These are phyloP conservation scores for Tenebrosternarchus preto DNA, from an alignment of 2,113 vertebrate species.

Conservation along the genomic window DNA sequence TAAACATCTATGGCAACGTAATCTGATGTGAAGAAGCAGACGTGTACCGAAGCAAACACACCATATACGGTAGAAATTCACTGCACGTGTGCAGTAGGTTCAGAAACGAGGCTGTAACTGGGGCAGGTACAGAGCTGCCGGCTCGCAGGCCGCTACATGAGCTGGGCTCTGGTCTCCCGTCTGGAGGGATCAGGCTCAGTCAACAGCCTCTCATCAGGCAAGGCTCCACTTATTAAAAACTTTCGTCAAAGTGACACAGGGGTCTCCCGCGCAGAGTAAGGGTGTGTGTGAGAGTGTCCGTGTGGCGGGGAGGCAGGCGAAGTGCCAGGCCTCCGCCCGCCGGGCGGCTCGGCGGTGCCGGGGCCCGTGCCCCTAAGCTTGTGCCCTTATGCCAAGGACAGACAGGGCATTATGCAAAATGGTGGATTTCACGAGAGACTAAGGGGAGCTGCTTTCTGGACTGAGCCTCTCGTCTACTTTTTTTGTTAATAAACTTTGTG, in stretches of 20 bases:
- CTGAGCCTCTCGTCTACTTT: not conserved
- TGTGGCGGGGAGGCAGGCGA: conserved; percentile 46
- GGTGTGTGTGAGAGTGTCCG: conserved; percentile 35
- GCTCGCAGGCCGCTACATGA: conserved; percentile 28
- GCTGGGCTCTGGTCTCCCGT: not conserved
- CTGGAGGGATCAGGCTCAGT: conserved; percentile 50
- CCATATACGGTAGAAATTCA: no score
- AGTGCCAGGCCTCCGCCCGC: conserved; percentile 45
- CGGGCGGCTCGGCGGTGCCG: conserved; percentile 42
- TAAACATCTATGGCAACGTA: conserved; percentile 1
- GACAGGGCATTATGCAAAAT: conserved; percentile 39
- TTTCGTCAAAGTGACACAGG: conserved; percentile 54
- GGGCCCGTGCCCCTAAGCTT: conserved; percentile 49
- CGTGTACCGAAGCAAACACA: not conserved
- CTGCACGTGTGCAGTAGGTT: no score
- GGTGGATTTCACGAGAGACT: not conserved
- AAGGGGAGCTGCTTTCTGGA: not conserved
- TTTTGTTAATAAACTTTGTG: conserved; percentile 3
- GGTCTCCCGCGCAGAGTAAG: conserved; percentile 32
- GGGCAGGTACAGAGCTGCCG: not conserved
- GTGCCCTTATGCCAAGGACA: conserved; percentile 56
- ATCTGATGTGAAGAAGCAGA: not conserved
- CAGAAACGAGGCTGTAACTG: no score
- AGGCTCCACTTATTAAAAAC: conserved; percentile 56
- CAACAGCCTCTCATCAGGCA: conserved; percentile 56